Conservation (phyloP, 1,140 invertebrate genomes). For the Geopemphigus sp. region DNA sequence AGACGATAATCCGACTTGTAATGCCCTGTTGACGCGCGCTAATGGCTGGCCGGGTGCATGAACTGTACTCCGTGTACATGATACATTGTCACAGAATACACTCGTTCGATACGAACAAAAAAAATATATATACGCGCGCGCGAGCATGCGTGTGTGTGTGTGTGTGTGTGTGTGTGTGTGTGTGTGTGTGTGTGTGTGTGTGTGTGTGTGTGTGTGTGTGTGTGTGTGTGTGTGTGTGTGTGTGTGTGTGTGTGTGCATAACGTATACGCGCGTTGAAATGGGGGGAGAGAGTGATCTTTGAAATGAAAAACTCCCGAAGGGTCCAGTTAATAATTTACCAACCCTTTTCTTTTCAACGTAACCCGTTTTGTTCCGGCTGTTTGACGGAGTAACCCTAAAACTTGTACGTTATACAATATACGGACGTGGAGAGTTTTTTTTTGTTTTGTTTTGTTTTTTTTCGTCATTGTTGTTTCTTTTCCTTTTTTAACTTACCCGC, state of each 20-base stretch:
- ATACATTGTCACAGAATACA: conserved; percentile 22
- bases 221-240: no score
- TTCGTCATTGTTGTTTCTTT: no score
- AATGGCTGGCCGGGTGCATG: conserved; percentile 17
- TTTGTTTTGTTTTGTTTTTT: conserved; percentile 27
- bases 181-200: no score
- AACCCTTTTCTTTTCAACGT: conserved; percentile 47
- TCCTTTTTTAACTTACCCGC: conserved; percentile 8
- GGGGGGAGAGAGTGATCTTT: conserved; percentile 42
- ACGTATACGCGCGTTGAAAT: conserved; percentile 4
- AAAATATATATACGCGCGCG: no score
- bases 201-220: no score
- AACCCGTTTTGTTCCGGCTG: conserved; percentile 47
- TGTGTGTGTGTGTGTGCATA: no score
- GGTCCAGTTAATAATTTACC: conserved; percentile 49
- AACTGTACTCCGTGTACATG: background rate
- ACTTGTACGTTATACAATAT: conserved; percentile 9
- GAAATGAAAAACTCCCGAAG: conserved; percentile 37
- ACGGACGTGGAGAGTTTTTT: conserved; percentile 33
- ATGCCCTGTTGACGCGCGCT: conserved; percentile 39
- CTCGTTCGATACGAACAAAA: conserved; percentile 21
- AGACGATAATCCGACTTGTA: conserved; percentile 47
- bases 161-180: no score
- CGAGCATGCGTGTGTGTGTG: no score
- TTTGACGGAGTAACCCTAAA: conserved; percentile 20